Evolutionary conservation across 2,113 vertebrate genomes (phyloP).

Genomic region (Fulmarus glacialis): DNA sequence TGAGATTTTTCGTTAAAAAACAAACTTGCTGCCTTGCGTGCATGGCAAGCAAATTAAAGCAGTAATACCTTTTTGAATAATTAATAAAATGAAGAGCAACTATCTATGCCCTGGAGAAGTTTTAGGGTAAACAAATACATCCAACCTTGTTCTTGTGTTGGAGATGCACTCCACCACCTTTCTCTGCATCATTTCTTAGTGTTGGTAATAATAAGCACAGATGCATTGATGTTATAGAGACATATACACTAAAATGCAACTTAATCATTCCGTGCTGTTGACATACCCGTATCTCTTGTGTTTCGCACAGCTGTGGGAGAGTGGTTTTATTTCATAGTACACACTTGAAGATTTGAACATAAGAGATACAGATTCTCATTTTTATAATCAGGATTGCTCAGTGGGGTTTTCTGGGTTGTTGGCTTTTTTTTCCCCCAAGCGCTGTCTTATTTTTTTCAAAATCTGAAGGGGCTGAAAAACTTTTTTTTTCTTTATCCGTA

Average conservation of each 20-base stretch:
- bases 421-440: background rate
- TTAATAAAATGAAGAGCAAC: conserved; percentile 16
- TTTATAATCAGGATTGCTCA: background rate
- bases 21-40: background rate
- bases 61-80: conserved; percentile 22
- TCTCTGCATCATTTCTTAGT: background rate
- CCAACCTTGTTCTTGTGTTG: background rate
- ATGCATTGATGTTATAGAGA: background rate
- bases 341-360: background rate
- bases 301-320: background rate
- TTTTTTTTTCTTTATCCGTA: background rate
- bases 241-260: background rate
- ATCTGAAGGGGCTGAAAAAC: background rate
- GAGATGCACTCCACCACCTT: background rate
- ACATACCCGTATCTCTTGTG: background rate
- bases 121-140: background rate
- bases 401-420: background rate
- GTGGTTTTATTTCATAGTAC: background rate
- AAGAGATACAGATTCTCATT: background rate
- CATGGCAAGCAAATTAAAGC: conserved; percentile 25
- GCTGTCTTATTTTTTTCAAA: background rate
- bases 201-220: background rate
- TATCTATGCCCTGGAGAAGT: background rate
- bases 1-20: background rate
- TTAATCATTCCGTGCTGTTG: background rate